Base-by-base conservation (phyloP, 2,888 invertebrate species). In the Parasteatoda lunata region DNA sequence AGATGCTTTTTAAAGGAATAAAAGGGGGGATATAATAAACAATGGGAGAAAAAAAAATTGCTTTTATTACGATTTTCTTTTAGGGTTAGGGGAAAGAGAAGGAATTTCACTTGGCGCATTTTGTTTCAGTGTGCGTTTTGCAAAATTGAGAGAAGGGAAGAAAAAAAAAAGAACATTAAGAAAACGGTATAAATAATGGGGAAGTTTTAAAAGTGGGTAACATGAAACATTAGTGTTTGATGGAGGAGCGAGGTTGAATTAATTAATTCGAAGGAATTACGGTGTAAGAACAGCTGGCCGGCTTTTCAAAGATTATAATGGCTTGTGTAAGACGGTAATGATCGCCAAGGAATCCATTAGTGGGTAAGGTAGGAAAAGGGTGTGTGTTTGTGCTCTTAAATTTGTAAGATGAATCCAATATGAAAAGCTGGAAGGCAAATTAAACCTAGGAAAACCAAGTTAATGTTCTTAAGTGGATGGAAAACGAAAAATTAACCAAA, bases 191-290 rank as follows among this genome's bases (percentile, higher is more conserved):
- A 81, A 81, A 73, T 81, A 81, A 81, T 81, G 75, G 69, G 73
- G 73, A 54, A 15, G 13, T 69, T 81, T 81, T 81, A 75, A 75
- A 69, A 69, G 69, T 65, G 73, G 75, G 81, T 81, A 75, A 81
- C 81, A 81, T 75, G 81, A 81, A 81, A 81, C 81, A 81, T 81
- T 81, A 81, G 52, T 54, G 73, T 72, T 72, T 65, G 78, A 64
- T 47, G 81, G 15, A 54, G 30, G 59, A 66, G 70, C 71, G 70
- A 48, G 72, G 65, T 59, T 54, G 75, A 69, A 81, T 81, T 75
- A 81, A 81, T 81, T 81, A 81, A 81, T 81, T 48, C 68, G 49
- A 49, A 75, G 75, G 54, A 81, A 81, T 81, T 81, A 81, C 75
- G 75, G 81, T 47, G 66, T 51, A 49, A 64, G 59, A 81, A 75